Evolutionary conservation across 2,888 invertebrate genomes (phyloP).

Genomic region (Teleiodes luculella): DNA sequence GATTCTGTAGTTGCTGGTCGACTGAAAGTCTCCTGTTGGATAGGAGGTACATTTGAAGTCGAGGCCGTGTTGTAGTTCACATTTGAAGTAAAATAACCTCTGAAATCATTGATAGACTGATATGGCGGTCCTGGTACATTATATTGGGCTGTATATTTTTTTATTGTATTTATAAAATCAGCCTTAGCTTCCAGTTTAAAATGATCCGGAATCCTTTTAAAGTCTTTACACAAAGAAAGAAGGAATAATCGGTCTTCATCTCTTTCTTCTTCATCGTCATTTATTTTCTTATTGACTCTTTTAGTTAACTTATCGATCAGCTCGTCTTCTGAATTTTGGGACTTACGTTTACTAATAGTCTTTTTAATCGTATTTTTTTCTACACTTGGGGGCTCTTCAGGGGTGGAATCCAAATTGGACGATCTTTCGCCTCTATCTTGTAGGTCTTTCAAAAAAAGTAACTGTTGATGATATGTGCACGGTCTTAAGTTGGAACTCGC

Average conservation of each 20-base stretch:
- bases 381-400: conserved; percentile 8
- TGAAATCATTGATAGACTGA: conserved; percentile 15
- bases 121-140: conserved; percentile 15
- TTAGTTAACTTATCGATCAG: conserved; percentile 8
- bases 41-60: conserved; percentile 20
- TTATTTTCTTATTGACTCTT: conserved; percentile 8
- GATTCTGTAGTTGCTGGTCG: conserved; percentile 19
- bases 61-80: conserved; percentile 16
- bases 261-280: conserved; percentile 13
- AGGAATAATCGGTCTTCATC: conserved; percentile 8
- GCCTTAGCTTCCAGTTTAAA: conserved; percentile 9
- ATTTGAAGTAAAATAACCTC: conserved; percentile 18
- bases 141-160: conserved; percentile 16
- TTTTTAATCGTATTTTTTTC: conserved; percentile 7
- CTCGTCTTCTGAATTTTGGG: conserved; percentile 11
- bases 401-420: conserved; percentile 11
- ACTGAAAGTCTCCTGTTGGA: conserved; percentile 18
- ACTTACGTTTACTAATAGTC: conserved; percentile 8
- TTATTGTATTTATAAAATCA: conserved; percentile 15
- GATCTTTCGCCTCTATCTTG: conserved; percentile 9
- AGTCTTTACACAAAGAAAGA: conserved; percentile 10
- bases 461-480: conserved; percentile 12
- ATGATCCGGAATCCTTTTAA: conserved; percentile 10
- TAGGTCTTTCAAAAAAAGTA: conserved; percentile 7
- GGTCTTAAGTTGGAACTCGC: conserved; percentile 13